Base-by-base conservation (phyloP, 2,113 vertebrate genomes). In the Onychostoma macrolepis region DNA sequence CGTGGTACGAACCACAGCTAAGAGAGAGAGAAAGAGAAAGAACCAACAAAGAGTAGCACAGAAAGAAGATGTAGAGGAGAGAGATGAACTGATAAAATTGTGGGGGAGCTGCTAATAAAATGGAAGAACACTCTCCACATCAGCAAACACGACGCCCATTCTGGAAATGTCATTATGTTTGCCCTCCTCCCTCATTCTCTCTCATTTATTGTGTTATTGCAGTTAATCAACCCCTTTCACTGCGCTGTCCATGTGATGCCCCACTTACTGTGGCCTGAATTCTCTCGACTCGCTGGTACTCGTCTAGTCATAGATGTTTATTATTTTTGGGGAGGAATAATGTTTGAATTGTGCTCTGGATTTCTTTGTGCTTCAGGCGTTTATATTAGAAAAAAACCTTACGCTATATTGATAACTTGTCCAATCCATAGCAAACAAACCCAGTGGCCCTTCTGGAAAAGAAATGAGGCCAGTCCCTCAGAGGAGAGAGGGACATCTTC, bases 121-220 rank as follows among this genome's bases (percentile, higher is more conserved):
- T 89, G 79, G 83, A 84, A 88, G 74, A 89, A 80, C 80, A 79
- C 85, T 41, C 85, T 92, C 93, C 93, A 95, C 92, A 93, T 94
- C 92, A 84, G 93, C 92, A 93, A 93, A 92, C 92, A 93, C 85
- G 87, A 91, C 88, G 84, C 84, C 89, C 53, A 79, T 86, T 91
- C 83, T 89, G 90, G 92, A 92, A 91, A 85, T 91, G 90, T 87
- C 89, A 90, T 90, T 92, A 87, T 77, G n/a, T 86, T 90, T 69
- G 53, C 81, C 69, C 69, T 86, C 63, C 36, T 74, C 86, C 33
- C 28, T 77, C 71, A 58, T 74, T 45, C 53, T 83, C 41, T 28
- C 80, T 78, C 82, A 61, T 82, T 85, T 72, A 48, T 48, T 24
- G 80, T 48, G 21, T 80, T 74, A 78, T 80, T 84, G 19, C 43